Base-by-base conservation (phyloP, 2,113 vertebrate genomes). In the Scolopax mira region DNA sequence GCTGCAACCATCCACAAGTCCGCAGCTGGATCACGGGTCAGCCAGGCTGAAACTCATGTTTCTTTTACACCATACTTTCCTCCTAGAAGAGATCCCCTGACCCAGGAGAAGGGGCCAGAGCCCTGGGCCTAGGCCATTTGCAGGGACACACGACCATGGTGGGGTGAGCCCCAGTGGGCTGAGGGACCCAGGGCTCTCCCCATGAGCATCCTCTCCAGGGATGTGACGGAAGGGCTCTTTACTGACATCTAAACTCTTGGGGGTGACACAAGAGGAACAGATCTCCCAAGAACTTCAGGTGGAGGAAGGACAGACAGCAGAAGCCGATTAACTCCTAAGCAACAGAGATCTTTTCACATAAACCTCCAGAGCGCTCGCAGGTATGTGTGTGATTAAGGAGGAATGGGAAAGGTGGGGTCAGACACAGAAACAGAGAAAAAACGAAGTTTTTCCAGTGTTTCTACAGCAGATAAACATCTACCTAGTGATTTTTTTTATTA, bases 291-390 rank as follows among this genome's bases (percentile, higher is more conserved):
- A 93, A 73, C 16, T 80, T 89, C 52, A 82, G 42, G 90, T 62
- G 71, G 52, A 69, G 1, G 23, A 75, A 88, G 58, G 91, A 93
- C 61, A 77, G 70, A 5, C 74, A 60, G 67, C 65, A 89, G 83
- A 85, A 92, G 91, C 88, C 3, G 23, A 95, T 96, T 94, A 97
- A 92, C 88, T 96, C 81, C 93, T 91, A 92, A 91, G 89, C 92
- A 97, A 96, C 94, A 55, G 64, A 85, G 91, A 84, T 73, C 61
- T 73, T 78, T 55, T n/a, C 83, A 62, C 39, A 27, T 51, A 94
- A 93, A 73, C 48, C 37, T 85, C 55, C 46, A 10, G 31, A 41
- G 73, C 7, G 5, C 65, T 33, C 23, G 7, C 30, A 62, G 48
- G 39, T 18, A 87, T 79, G 86, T 48, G 28, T 55, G 73, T 28